Evolutionary conservation across 2,113 vertebrate genomes (phyloP).

Genomic region (Chaenogobius annularis): DNA sequence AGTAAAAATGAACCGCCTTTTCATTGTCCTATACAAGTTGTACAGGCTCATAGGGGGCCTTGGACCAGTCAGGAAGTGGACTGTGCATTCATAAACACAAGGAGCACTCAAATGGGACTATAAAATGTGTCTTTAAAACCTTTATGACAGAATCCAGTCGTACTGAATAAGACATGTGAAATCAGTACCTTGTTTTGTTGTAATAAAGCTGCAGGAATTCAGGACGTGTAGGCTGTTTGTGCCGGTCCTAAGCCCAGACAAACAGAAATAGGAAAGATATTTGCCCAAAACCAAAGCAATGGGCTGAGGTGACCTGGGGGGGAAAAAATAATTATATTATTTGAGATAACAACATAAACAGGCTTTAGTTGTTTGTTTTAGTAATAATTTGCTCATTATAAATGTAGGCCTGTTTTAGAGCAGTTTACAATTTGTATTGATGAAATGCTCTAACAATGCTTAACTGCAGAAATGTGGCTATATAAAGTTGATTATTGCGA

Average conservation of each 20-base stretch:
- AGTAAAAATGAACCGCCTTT: conserved; percentile 33
- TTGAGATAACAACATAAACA: neutral
- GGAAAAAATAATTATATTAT: neutral
- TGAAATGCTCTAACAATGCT: neutral
- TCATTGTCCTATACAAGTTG: conserved; percentile 29
- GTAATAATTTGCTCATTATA: neutral
- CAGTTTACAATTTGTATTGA: neutral
- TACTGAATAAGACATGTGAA: neutral
- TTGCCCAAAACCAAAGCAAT: neutral
- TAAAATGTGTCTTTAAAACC: neutral
- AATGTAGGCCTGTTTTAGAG: neutral
- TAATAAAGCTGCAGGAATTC: neutral
- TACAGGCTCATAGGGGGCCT: conserved; percentile 14
- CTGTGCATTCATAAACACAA: conserved; percentile 9
- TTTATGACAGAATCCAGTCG: neutral
- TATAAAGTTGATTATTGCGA: too few relatives aligned
- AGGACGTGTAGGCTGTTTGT: neutral
- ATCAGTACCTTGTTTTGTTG: neutral
- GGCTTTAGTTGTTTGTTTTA: neutral
- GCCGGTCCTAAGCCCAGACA: neutral
- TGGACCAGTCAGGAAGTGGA: conserved; percentile 10
- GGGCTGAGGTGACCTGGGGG: neutral
- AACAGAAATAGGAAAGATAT: neutral
- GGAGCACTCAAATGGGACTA: neutral
- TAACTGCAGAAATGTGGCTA: neutral